Base-by-base conservation (phyloP, 2,797 vertebrate species). In the Chloroceryle amazona region DNA sequence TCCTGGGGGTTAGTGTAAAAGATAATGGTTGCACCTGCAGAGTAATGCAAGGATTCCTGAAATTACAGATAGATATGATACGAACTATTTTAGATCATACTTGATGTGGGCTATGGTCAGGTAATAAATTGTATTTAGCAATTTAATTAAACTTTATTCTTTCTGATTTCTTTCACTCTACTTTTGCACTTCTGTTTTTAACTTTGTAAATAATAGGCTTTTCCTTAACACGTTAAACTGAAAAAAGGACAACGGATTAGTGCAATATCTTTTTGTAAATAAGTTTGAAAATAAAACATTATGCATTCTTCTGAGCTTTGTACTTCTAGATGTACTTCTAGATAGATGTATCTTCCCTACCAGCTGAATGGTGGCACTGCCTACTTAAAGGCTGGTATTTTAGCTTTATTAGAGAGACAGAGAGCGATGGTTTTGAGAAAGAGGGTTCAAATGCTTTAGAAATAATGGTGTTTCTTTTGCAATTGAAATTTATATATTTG, bases 201-300 rank as follows among this genome's bases (percentile, higher is more conserved):
- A 96, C 80, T 95, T 79, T 97, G 96, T 97, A 97, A 96, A 97
- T 79, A 97, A 74, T 61, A 78, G 37, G 39, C 51, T 94, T 96
- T 94, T 90, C 81, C 93, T 92, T 96, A 92, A 93, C 37, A 25
- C 94, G 78, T 96, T 96, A 89, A 91, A 84, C 62, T 90, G 89
- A 94, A 85, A 85, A 90, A 78, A 93, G 86, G 90, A 73, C 66
- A 84, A 86, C 93, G 97, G 91, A 92, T 79, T 92, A 78, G 94
- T 97, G 97, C 96, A 98, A 98, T 97, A 97, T 96, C 84, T 97
- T 97, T 91, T 96, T 97, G 92, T 97, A 98, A 98, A 97, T 96
- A 97, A 76, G 57, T 91, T 92, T 91, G 82, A 96, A 96, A 91
- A 93, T 93, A 96, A 97, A 97, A 92, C 89, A 92, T 83, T 92